A percentile compares a stretch with the other conserved stretches of the same genome.
phyloP scores from a whole-genome alignment of 1,140 invertebrate genomes.

The Eurosta solidaginis region DNA sequence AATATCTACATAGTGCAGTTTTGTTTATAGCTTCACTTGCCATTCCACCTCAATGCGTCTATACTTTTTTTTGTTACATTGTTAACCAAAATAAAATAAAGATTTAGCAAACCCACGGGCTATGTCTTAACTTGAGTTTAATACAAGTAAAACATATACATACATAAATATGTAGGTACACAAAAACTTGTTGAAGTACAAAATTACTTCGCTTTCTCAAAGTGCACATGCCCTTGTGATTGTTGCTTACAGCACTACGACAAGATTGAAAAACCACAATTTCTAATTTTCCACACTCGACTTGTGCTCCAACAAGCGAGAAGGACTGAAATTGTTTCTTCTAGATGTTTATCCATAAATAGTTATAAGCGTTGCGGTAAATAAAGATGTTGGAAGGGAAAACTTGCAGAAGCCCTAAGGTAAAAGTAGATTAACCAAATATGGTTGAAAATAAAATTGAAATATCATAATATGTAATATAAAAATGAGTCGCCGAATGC shows the following conservation, averaged over 20 bases:
- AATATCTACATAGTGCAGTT: too few species aligned
- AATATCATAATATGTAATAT: too few species aligned
- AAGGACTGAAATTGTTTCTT: not conserved
- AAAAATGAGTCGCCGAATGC: too few species aligned
- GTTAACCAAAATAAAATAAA: not conserved
- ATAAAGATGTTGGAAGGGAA: not conserved
- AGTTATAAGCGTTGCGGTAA: too few species aligned
- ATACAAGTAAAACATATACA: too few species aligned
- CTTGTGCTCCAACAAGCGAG: not conserved
- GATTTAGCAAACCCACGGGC: not conserved
- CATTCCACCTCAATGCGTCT: not conserved
- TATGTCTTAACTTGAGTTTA: too few species aligned
- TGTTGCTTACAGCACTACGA: not conserved
- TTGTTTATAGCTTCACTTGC: not conserved
- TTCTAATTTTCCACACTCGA: not conserved
- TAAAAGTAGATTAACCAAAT: too few species aligned
- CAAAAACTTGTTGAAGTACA: not conserved
- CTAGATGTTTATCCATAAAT: not conserved
- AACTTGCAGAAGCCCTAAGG: too few species aligned
- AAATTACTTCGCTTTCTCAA: too few species aligned
- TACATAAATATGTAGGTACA: not conserved
- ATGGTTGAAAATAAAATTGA: too few species aligned
- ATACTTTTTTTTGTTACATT: not conserved
- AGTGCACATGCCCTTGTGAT: not conserved
- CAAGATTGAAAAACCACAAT: not conserved